Conservation (phyloP, 1,140 invertebrate genomes). For the Pygmarrhopalites habei region DNA sequence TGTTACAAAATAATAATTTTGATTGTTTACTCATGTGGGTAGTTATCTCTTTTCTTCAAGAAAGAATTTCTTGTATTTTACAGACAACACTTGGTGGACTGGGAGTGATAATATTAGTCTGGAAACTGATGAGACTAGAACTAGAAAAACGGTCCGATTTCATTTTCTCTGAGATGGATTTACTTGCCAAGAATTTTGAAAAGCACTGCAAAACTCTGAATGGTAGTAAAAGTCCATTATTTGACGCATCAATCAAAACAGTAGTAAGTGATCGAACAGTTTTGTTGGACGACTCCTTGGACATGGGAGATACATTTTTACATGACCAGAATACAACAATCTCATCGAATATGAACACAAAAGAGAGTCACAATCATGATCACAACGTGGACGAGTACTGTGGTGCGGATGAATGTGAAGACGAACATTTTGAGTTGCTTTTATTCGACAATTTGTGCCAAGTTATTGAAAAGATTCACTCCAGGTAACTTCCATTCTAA, state of each 20-base stretch:
- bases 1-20: too few relatives aligned
- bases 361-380: too few relatives aligned
- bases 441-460: slow-evolving; percentile 8
- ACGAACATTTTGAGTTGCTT: slow-evolving; percentile 13
- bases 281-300: background rate
- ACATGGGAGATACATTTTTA: too few relatives aligned
- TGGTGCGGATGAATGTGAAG: background rate
- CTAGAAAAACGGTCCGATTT: slow-evolving; percentile 18
- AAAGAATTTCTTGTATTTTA: too few relatives aligned
- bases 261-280: background rate
- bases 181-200: slow-evolving; percentile 12
- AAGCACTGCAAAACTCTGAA: slow-evolving; percentile 1
- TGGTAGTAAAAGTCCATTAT: background rate
- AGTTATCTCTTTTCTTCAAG: too few relatives aligned
- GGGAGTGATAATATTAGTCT: slow-evolving; percentile 26
- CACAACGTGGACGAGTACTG: background rate
- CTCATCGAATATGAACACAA: too few relatives aligned
- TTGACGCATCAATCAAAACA: slow-evolving; percentile 2
- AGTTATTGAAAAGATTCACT: slow-evolving; percentile 28
- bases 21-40: too few relatives aligned
- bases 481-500: too few relatives aligned
- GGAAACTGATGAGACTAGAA: slow-evolving; percentile 22
- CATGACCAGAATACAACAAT: too few relatives aligned
- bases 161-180: slow-evolving; percentile 32
- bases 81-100: slow-evolving; percentile 29